Base-by-base conservation (phyloP, 2,113 vertebrate species). In the Propithecus coquereli region DNA sequence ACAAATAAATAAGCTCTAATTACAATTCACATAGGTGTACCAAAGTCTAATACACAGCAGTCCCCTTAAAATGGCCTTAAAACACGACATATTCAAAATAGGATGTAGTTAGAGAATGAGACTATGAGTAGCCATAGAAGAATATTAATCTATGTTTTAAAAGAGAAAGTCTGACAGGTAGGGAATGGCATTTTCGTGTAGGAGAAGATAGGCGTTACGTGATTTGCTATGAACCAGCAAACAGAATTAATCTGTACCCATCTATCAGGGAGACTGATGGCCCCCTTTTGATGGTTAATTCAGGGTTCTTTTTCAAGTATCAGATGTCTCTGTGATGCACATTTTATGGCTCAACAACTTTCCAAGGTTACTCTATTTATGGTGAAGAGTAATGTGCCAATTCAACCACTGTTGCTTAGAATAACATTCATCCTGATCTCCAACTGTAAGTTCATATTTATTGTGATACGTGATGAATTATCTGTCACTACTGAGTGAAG, bases 191-290 rank as follows among this genome's bases (percentile, higher is more conserved):
- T 92, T 98, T 93, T 82, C 68, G 18, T 87, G 3, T 61, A 91
- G 85, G 43, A 93, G 84, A 97, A 94, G 63, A 71, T 50, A 94
- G 94, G 45, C 18, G 71, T 98, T 96, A 87, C 54, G 86, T 95
- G 97, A 97, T 97, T 98, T 97, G 74, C 87, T 95, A 54, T 70
- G 89, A 97, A 96, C 27, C 57, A 80, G 94, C 90, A 95, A 98
- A 81, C n/a, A 97, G 71, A 61, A 97, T 98, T 98, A 97, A 98
- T 98, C 94, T 96, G 68, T 77, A 86, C 63, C 94, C 54, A 80
- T 98, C 90, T 91, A 91, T 97, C 94, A 98, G 57, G 65, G 97
- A 98, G 94, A 98, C 20, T 90, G 96, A 98, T 97, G 65, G 52
- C 18, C 2, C 10, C 89, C 45, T 96, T 84, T 92, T 84, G 3